Base-by-base conservation (phyloP, 2,113 vertebrate genomes). In the Bucco capensis region DNA sequence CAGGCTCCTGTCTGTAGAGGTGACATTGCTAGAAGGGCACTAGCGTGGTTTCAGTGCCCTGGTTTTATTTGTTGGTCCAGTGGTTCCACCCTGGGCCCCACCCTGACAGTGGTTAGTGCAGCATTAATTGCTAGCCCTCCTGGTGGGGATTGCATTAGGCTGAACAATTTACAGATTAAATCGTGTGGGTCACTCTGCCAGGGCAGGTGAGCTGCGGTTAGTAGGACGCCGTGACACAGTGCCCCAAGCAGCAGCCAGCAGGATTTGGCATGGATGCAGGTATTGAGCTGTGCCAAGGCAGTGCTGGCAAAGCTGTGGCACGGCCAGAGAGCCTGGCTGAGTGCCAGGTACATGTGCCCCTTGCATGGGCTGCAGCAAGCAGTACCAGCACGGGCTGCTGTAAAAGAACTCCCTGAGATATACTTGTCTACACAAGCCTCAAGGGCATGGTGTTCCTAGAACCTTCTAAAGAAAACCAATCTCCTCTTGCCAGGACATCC, bases 41-140 rank as follows among this genome's bases (percentile, higher is more conserved):
- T 24, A 78, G 57, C 49, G 65, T 75, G 92, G 94, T 95, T 95
- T 95, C 94, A 94, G 92, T 95, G 93, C 83, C 93, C 94, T 95
- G 93, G 73, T 93, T 94, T 91, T 88, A 66, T 95, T 92, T 74
- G 47, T 47, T 44, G 0, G 0, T 58, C 57, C 17, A 5, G n/a
- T 19, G 33, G 81, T 93, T 92, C 91, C 91, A 33, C 84, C 94
- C 87, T n/a, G 46, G 1, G 3, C 91, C 81, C 71, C 93, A 79
- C 94, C 93, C 76, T 4, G 4, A 16, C 15, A 8, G 17, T 10
- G 74, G 80, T 71, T 83, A 67, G 67, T 6, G 2, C 1, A 2
- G 73, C 2, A 3, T 74, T 94, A 95, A 95, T 95, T 77, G 91
- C 24, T 5, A 9, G 33, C 50, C 16, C 0, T 62, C 30, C 19